Evolutionary conservation across 2,797 vertebrate species (phyloP), one percentile per base, ranked within the genome.

Genomic region (Schizothorax lantsangensis): DNA sequence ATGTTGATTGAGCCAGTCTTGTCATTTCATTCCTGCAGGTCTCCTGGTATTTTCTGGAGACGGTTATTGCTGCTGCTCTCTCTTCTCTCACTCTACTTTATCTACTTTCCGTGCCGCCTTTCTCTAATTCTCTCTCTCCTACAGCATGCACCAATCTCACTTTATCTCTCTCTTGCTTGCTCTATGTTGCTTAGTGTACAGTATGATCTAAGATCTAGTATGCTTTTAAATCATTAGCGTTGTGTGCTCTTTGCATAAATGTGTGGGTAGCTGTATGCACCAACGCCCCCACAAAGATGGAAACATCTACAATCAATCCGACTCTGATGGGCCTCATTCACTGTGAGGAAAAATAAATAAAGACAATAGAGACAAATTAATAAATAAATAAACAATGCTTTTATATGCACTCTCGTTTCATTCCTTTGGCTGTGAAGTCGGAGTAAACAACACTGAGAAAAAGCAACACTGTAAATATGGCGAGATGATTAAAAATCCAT

Each of bases 161-260:
- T 89, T 75, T 90, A 52, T 77, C 62, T 59, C 68, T 85, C 79
- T 84, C 83, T 89, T 83, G 88, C 86, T 88, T 82, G 59, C 68
- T 38, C 86, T 71, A 47, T 19, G 84, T 86, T 83, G 80, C 87
- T 54, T 84, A 17, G 57, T 77, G 87, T 74, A 86, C 80, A 83
- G 49, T 81, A 79, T 87, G 78, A 75, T 87, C 75, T 82, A 87
- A 89, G 90, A 95, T 95, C 95, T 93, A 94, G 92, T 88, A 88
- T 93, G 92, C 94, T 94, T 95, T 95, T 93, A 95, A 94, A 95
- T 94, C 94, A 94, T 95, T 95, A 95, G 92, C 92, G 91, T 91
- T 87, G 91, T 89, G 89, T 87, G 83, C 89, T 91, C 91, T 94
- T 94, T 91, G 90, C 91, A 90, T 93, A 95, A 94, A 90, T 91